Percentiles rank a stretch among this genome's conserved stretches.
phyloP scores from a whole-genome alignment of 1,140 invertebrate species.

The Thaumetopoea pityocampa region DNA sequence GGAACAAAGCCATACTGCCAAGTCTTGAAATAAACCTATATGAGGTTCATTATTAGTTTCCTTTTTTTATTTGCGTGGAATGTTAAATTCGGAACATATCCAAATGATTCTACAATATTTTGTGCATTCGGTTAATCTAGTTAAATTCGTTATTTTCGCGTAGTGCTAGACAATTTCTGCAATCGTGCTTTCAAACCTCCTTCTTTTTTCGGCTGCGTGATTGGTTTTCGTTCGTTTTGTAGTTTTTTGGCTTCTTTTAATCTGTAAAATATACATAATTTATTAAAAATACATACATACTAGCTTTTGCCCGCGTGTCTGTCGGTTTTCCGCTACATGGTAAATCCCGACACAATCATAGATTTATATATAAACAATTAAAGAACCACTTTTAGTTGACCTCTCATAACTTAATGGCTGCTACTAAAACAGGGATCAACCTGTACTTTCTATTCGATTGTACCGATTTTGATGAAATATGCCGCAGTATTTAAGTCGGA shows the following conservation, averaged over 20 bases:
- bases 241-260: conserved; percentile 80
- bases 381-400: too few species aligned
- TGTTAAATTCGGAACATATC: conserved; percentile 9
- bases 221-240: conserved; percentile 76
- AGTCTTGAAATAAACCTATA: conserved; percentile 2
- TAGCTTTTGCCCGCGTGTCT: too few species aligned
- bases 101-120: not conserved
- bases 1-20: too few species aligned
- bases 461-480: too few species aligned
- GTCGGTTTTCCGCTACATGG: too few species aligned
- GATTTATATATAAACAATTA: too few species aligned
- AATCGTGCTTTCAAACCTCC: conserved; percentile 79
- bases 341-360: too few species aligned
- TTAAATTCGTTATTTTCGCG: conserved; percentile 47
- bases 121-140: conserved; percentile 1
- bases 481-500: too few species aligned
- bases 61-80: conserved; percentile 3
- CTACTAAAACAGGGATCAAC: too few species aligned
- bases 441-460: too few species aligned
- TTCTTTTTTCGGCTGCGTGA: conserved; percentile 77
- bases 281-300: conserved; percentile 2
- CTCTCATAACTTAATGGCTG: too few species aligned
- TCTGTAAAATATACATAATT: conserved; percentile 52
- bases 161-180: conserved; percentile 71
- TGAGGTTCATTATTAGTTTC: conserved; percentile 1